Conservation (phyloP, 2,888 invertebrate species). For the Tribolium freemani region DNA sequence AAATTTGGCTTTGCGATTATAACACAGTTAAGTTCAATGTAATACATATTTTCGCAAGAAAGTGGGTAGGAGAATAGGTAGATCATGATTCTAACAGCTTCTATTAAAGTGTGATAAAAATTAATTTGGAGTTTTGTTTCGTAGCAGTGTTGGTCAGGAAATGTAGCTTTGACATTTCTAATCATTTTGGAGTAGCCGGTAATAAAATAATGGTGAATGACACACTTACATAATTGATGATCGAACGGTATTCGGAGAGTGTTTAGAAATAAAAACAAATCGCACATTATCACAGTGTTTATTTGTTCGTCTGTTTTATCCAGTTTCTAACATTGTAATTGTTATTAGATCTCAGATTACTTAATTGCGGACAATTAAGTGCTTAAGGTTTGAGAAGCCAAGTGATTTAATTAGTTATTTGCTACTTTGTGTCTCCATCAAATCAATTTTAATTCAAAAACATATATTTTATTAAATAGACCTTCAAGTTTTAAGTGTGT, state of each 20-base stretch:
- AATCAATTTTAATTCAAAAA: background rate
- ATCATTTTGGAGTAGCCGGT: background rate
- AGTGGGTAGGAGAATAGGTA: no score
- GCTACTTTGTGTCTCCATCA: background rate
- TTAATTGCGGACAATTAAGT: background rate
- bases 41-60: background rate
- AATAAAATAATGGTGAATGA: background rate
- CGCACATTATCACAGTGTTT: constrained; percentile 9
- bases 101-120: background rate
- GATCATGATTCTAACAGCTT: no score
- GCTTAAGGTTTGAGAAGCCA: background rate
- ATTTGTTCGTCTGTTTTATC: constrained; percentile 1
- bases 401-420: background rate
- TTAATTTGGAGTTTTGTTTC: background rate
- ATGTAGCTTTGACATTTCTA: background rate
- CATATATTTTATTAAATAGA: background rate
- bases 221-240: constrained; percentile 18
- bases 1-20: background rate
- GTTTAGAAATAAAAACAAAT: constrained; percentile 1
- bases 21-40: no score
- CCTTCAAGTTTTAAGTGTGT: background rate
- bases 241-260: constrained; percentile 7
- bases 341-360: background rate
- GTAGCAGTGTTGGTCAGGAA: background rate
- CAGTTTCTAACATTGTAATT: constrained; percentile 6